A percentile compares a stretch with the other conserved stretches of the same genome.
Evolutionary conservation across 1,140 invertebrate genomes (phyloP).

Genomic region (Mesaphorura yosii): DNA sequence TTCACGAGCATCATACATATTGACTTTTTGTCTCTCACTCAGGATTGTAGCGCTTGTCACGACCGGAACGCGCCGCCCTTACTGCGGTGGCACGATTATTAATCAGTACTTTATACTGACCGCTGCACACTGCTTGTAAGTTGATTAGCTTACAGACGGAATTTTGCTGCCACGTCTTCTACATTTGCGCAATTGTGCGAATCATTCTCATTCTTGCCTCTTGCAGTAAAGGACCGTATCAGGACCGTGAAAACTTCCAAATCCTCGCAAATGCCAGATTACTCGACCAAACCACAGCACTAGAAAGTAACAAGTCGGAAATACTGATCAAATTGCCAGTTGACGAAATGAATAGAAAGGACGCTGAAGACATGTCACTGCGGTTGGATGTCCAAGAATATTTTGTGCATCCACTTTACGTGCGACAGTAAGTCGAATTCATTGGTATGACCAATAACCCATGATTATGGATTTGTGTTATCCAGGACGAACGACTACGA

Average conservation of each 20-base stretch:
- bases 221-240: conserved; percentile 18
- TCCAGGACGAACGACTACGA: conserved; percentile 31
- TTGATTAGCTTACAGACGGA: no score
- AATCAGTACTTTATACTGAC: conserved; percentile 12
- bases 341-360: not conserved
- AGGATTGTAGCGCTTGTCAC: conserved; percentile 24
- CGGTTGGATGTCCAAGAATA: conserved; percentile 23
- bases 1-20: no score
- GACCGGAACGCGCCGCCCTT: conserved; percentile 17
- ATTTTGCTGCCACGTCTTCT: no score
- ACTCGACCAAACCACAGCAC: conserved; percentile 18
- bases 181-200: no score
- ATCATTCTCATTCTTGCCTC: conserved; percentile 1
- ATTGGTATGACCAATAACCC: not conserved
- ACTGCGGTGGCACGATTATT: conserved; percentile 20
- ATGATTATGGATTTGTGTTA: not conserved
- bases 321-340: not conserved
- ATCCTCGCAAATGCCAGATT: conserved; percentile 15
- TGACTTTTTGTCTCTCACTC: no score
- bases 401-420: conserved; percentile 30
- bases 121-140: conserved; percentile 24
- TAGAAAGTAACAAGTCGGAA: not conserved
- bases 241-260: conserved; percentile 19
- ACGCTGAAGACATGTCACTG: conserved; percentile 5
- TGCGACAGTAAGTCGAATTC: conserved; percentile 20